Evolutionary conservation across 2,797 vertebrate genomes (phyloP).

Genomic region (Margarornis squamiger): DNA sequence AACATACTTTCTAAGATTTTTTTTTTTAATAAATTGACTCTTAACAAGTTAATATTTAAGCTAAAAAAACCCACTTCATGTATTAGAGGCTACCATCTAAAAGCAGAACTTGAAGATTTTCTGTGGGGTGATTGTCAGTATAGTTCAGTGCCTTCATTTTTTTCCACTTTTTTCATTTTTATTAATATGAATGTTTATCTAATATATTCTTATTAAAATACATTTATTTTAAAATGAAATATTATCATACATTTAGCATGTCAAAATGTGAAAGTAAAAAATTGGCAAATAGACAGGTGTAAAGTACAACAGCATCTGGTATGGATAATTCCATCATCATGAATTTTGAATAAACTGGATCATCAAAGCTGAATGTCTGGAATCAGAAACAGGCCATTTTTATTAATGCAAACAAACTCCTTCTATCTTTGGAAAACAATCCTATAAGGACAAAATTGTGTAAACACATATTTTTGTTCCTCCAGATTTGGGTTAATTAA

Average conservation of each 20-base stretch:
- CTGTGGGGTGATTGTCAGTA: background rate
- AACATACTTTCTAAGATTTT: background rate
- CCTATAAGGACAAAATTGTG: background rate
- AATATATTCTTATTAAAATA: background rate
- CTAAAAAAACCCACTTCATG: fast-evolving
- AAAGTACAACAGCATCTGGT: background rate
- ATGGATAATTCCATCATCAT: background rate
- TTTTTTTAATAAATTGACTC: background rate
- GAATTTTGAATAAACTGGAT: background rate
- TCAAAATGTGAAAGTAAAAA: background rate
- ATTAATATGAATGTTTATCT: background rate
- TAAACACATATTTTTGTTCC: conserved; percentile 26
- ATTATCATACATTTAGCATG: background rate
- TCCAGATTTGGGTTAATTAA: conserved; percentile 35
- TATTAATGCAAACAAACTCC: conserved; percentile 37
- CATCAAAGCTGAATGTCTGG: background rate
- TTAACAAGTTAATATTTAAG: background rate
- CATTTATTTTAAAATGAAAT: background rate
- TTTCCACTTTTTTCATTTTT: background rate
- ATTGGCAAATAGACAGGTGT: background rate
- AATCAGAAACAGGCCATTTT: background rate
- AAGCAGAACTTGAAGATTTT: background rate
- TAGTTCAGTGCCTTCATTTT: background rate
- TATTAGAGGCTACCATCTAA: background rate
- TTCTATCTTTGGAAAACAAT: conserved; percentile 29